Percentiles rank a stretch among this genome's conserved stretches.
Conservation (phyloP, 2,113 vertebrate species). For the Fulica atra region DNA sequence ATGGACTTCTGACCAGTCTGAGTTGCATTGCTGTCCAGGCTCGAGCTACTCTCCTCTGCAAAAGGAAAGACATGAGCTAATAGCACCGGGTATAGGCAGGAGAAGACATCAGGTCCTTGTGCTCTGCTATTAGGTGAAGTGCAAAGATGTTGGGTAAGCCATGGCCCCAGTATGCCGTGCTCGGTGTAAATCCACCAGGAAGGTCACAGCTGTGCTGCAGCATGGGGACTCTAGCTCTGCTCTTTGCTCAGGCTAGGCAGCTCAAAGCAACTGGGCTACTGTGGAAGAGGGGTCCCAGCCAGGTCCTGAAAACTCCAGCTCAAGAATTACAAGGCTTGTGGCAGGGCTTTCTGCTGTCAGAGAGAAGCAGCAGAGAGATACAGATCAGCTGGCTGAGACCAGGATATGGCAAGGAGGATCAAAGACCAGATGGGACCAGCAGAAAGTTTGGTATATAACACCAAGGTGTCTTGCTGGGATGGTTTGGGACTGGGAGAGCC, state of each 20-base stretch:
- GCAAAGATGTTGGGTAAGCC: background rate
- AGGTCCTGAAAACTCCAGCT: background rate
- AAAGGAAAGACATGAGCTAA: background rate
- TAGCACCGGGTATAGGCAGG: background rate
- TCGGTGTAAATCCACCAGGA: background rate
- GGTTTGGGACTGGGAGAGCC: background rate
- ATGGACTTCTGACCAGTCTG: background rate
- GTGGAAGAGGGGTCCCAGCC: background rate
- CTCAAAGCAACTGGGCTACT: background rate
- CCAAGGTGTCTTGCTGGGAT: background rate
- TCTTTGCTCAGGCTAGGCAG: background rate
- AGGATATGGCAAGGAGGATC: background rate
- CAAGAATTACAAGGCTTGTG: background rate
- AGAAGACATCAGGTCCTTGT: background rate
- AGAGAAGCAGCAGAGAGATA: background rate
- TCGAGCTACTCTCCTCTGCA: slow-evolving; percentile 49
- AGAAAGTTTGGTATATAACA: background rate
- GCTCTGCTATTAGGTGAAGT: background rate
- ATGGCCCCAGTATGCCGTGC: rapidly evolving
- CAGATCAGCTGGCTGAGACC: background rate
- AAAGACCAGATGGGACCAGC: background rate
- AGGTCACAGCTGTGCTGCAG: background rate
- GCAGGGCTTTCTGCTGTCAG: background rate
- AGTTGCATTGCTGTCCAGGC: slow-evolving; percentile 67
- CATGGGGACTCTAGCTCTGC: background rate